phyloP scores from a whole-genome alignment of 2,888 invertebrate genomes.

The Eurytoma adleriae region DNA sequence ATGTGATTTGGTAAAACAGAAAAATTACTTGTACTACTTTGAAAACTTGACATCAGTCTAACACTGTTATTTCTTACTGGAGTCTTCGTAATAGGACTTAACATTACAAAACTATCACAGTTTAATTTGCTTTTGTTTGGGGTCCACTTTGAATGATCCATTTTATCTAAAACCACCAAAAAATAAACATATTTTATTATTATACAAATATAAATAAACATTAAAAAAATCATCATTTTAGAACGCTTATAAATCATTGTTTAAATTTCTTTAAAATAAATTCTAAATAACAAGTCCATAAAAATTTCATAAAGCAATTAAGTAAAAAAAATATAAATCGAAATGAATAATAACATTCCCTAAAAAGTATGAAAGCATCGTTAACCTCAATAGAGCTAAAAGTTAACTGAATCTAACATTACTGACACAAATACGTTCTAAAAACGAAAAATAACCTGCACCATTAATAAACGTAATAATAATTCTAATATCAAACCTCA shows the following conservation, averaged over 20 bases:
- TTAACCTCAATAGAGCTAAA: too few species aligned
- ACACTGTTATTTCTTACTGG: slow-evolving; percentile 37
- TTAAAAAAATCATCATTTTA: not conserved
- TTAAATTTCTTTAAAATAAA: too few species aligned
- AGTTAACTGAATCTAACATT: too few species aligned
- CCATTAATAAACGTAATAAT: too few species aligned
- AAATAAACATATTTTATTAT: not conserved
- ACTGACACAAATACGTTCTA: too few species aligned
- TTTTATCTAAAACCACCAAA: slow-evolving; percentile 34
- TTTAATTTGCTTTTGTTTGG: slow-evolving; percentile 62
- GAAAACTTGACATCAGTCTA: slow-evolving; percentile 42
- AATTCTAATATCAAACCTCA: too few species aligned
- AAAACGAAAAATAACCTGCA: too few species aligned
- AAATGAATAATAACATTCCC: too few species aligned
- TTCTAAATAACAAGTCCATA: not conserved
- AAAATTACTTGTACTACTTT: slow-evolving; percentile 62
- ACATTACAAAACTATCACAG: slow-evolving; percentile 53
- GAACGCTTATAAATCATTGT: not conserved
- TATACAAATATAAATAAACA: not conserved
- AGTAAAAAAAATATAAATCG: too few species aligned
- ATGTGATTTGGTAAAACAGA: slow-evolving; percentile 74
- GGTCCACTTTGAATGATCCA: slow-evolving; percentile 64
- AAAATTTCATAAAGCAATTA: not conserved
- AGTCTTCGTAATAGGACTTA: slow-evolving; percentile 54
- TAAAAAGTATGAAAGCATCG: too few species aligned